Base-by-base conservation (phyloP, 2,113 vertebrate species). In the human region DNA sequence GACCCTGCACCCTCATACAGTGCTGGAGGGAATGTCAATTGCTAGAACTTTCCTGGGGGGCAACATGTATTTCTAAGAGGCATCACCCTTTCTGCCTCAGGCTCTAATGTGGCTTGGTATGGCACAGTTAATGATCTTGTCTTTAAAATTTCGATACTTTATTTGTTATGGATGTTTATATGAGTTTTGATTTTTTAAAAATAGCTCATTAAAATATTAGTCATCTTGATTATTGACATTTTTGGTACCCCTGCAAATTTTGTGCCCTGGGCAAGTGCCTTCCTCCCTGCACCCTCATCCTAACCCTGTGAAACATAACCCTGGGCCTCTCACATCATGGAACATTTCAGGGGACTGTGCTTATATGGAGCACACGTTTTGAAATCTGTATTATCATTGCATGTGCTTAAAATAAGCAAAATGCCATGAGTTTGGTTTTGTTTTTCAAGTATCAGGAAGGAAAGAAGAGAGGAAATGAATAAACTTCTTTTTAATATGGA, bases 1-100 rank as follows among this genome's bases (percentile, higher is more conserved):
- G 4, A 8, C 0, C 6, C 4, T 9, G 32, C 3, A 10, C 6
- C 22, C 40, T 9, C 48, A 38, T 0, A 8, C 27, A 48, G 25
- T 4, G 6, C 25, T 8, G 13, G 9, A 20, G n/a, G 32, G 30
- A 13, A 3, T 2, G 8, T 27, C 8, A 3, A 50, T 16, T 1
- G 2, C 22, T 14, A 55, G 81, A n/a, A 7, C 12, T 23, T 73
- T 95, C 61, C 85, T 22, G 10, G 2, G 89, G 8, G 52, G 12
- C 50, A 5, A 22, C 89, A 22, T 1, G 2, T 52, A 27, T 57
- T 73, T 75, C 64, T n/a, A 57, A 50, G n/a, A 59, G 55, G 6
- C 5, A 32, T 17, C 27, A 48, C 43, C 8, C 22, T 80, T 64
- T 35, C 45, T 55, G 32, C 43, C 66, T 55, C 38, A 38, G 72